Evolutionary conservation across 2,797 vertebrate genomes (phyloP).

Genomic region (Tarsius wallacei): DNA sequence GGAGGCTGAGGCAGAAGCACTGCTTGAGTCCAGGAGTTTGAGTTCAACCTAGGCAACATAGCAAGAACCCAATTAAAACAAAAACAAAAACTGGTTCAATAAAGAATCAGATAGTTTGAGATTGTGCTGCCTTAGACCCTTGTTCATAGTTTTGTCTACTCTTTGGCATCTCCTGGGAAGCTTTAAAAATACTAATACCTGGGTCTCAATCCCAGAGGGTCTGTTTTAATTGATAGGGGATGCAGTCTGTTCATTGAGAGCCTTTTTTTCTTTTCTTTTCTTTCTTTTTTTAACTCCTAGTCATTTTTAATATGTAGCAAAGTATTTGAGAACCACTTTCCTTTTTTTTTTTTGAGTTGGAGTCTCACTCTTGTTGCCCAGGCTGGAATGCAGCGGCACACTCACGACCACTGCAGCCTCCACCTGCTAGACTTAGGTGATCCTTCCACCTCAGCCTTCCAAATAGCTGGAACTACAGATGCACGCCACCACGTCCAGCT

Average conservation of each 20-base stretch:
- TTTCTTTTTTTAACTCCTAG: constrained; percentile 10
- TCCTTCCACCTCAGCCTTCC: too few relatives aligned
- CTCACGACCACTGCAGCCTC: too few relatives aligned
- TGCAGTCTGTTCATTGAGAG: background rate
- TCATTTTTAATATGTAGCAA: constrained; percentile 33
- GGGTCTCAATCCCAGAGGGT: background rate
- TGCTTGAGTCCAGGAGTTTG: too few relatives aligned
- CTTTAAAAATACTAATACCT: constrained; percentile 1
- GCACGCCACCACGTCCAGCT: too few relatives aligned
- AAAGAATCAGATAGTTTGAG: background rate
- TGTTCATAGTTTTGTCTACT: background rate
- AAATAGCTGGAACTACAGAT: too few relatives aligned
- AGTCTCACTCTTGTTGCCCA: too few relatives aligned
- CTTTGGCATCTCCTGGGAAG: background rate
- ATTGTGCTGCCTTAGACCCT: background rate
- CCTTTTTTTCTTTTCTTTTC: background rate
- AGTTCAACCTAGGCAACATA: too few relatives aligned
- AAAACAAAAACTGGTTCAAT: background rate
- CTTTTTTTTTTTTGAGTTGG: background rate
- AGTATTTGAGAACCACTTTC: constrained; percentile 55
- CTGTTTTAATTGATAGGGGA: constrained; percentile 19
- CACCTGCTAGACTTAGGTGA: too few relatives aligned
- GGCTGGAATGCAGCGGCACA: too few relatives aligned
- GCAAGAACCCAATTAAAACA: background rate
- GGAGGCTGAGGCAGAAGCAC: too few relatives aligned